Evolutionary conservation across 2,113 vertebrate genomes (phyloP).

Genomic region (Austrofundulus limnaeus): DNA sequence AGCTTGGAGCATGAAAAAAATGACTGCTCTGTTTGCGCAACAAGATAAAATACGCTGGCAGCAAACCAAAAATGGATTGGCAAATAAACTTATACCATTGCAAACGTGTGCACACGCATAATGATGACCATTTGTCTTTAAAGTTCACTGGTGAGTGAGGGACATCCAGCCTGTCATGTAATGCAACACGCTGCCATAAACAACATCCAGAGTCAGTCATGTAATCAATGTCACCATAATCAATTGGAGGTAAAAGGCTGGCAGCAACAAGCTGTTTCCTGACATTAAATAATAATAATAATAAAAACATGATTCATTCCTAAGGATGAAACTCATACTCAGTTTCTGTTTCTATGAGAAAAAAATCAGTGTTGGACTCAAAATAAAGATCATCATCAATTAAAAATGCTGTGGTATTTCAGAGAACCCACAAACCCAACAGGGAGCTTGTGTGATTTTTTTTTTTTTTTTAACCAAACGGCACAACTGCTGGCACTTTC

Average conservation of each 20-base stretch:
- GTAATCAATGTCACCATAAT: slow-evolving; percentile 1
- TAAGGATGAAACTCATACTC: neutral
- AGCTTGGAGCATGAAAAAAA: neutral
- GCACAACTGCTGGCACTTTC: neutral
- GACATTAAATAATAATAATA: neutral
- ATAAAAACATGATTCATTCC: slow-evolving; percentile 2
- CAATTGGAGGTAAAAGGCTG: slow-evolving; percentile 9
- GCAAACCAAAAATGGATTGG: too few species aligned
- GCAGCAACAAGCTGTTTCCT: slow-evolving; percentile 11
- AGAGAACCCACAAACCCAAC: slow-evolving; percentile 1
- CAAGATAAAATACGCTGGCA: neutral
- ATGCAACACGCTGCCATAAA: neutral
- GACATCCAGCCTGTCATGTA: neutral
- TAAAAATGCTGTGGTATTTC: slow-evolving; percentile 5
- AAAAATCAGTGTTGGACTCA: neutral
- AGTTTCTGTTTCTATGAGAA: neutral
- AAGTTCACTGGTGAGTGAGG: neutral
- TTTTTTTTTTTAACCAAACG: neutral
- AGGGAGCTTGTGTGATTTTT: slow-evolving; percentile 6
- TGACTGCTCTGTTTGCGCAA: neutral
- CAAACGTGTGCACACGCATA: neutral
- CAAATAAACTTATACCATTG: too few species aligned
- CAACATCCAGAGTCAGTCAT: neutral
- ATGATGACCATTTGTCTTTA: neutral
- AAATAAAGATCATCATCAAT: neutral